Evolutionary conservation across 2,113 vertebrate genomes (phyloP).

Genomic region (Python bivittatus): DNA sequence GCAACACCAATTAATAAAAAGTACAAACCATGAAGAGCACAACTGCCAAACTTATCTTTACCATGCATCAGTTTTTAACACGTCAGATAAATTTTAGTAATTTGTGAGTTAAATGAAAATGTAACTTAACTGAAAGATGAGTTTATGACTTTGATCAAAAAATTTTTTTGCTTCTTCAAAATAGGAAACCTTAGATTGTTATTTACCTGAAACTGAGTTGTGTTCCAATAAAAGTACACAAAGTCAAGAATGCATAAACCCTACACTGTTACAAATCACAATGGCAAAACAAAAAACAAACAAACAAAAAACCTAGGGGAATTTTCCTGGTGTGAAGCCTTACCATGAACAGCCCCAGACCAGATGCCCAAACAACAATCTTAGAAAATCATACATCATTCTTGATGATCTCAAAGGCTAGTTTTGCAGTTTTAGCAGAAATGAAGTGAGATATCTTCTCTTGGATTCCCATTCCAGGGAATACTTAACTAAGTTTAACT

Average conservation of each 20-base stretch:
- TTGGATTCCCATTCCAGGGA: neutral
- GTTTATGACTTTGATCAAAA: neutral
- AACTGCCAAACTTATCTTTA: neutral
- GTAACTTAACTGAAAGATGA: neutral
- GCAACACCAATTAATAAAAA: neutral
- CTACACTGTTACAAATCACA: neutral
- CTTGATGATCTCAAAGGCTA: conserved; percentile 16
- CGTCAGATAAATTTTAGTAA: neutral
- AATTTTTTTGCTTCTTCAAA: neutral
- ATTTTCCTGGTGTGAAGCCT: neutral
- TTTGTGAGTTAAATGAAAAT: conserved; percentile 4
- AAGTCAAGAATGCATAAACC: neutral
- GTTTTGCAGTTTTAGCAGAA: neutral
- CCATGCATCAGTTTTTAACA: neutral
- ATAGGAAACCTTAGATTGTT: neutral
- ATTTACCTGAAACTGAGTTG: neutral
- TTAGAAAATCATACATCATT: neutral
- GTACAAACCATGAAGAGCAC: neutral
- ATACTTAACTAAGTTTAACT: neutral
- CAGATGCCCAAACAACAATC: too few species aligned
- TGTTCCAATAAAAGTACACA: conserved; percentile 3
- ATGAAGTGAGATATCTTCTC: neutral
- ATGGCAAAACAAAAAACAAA: conserved; percentile 3
- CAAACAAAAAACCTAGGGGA: neutral
- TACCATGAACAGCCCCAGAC: neutral